phyloP scores from a whole-genome alignment of 2,113 vertebrate genomes.

The Tachysurus vachellii region DNA sequence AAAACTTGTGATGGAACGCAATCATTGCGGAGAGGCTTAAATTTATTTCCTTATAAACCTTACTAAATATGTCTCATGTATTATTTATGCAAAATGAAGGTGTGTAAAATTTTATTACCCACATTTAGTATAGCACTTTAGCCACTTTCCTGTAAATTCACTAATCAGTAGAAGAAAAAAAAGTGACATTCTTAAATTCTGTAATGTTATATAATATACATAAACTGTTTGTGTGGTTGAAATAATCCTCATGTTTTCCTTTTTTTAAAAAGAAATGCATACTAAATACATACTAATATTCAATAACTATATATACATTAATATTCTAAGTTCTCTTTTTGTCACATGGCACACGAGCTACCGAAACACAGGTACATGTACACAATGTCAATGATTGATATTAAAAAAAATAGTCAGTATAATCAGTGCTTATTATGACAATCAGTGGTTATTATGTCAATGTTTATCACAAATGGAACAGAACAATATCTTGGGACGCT shows the following conservation, averaged over 20 bases:
- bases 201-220: neutral
- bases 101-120: neutral
- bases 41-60: neutral
- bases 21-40: neutral
- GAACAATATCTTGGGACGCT: slow-evolving; percentile 23
- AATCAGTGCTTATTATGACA: slow-evolving; percentile 21
- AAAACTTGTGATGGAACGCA: slow-evolving; percentile 39
- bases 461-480: slow-evolving; percentile 22
- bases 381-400: neutral
- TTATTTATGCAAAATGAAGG: neutral
- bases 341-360: neutral
- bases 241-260: neutral
- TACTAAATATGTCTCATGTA: neutral
- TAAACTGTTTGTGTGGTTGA: neutral
- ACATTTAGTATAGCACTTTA: neutral
- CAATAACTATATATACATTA: neutral
- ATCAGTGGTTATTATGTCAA: slow-evolving; percentile 22
- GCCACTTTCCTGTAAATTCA: neutral
- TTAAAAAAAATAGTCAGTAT: neutral
- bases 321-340: neutral
- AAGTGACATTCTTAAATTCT: neutral
- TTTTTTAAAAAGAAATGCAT: neutral
- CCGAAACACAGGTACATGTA: neutral
- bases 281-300: neutral
- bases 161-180: neutral